Base-by-base conservation (phyloP, 92 coral and sea anemone species). In the Bergia sp. region DNA sequence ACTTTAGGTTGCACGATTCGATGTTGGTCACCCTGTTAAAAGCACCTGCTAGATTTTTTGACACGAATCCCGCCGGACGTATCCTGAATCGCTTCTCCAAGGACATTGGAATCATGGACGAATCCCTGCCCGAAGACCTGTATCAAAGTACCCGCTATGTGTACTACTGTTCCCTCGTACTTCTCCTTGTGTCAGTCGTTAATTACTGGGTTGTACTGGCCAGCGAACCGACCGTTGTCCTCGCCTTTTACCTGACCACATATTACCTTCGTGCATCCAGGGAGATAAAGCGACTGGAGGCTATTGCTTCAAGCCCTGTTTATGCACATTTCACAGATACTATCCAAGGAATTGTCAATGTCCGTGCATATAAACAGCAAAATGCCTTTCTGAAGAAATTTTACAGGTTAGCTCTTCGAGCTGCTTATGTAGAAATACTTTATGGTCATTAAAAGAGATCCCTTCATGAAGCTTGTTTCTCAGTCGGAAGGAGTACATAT, bases 241-340 rank as follows among this genome's bases (percentile, higher is more conserved):
- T 73, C 20, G 88, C 85, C 5, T 84, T 69, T 77, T 21, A 50
- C 64, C 47, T 86, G 38, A 73, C 88, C 76, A 72, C 90, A 86
- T 90, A 79, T 65, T 90, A 90, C 39, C 83, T 90, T 37, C 92
- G 86, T 3, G 88, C 92, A 61, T 86, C 92, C 57, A 86, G 92
- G 73, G 90, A 90, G 43, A 73, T 90, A n/a, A 90, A 90, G 71
- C 92, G 92, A 41, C 80, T 90, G 76, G 92, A 90, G 57, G 88
- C 92, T 0, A 86, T 90, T 65, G 88, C 87, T 38, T 86, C 83
- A 20, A 86, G 90, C 40, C 92, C 92, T 21, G 88, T 90, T 44
- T 90, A 86, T 88, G 79, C 90, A 53, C 92, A 90, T 55, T 86
- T 90, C 80, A 88, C 88, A 1, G 92, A 90, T 77, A 86, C 90